Base-by-base conservation (phyloP, 2,113 vertebrate genomes). In the Planiliza haematocheilus region DNA sequence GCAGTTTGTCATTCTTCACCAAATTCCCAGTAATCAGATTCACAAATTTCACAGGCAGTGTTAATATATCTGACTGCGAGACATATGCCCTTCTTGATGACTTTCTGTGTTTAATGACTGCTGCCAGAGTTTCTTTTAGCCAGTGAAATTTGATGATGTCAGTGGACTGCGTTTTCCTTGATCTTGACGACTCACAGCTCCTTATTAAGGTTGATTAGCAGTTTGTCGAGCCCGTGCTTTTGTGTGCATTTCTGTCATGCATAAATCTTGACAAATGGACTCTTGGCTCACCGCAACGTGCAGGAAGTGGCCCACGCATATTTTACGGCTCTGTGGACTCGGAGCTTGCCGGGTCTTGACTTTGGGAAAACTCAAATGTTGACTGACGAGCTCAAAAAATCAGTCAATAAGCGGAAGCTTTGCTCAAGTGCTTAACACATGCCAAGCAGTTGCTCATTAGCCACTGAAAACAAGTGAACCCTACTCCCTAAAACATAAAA, bases 161-260 rank as follows among this genome's bases (percentile, higher is more conserved):
- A 49, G 77, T 62, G 68, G 61, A 61, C 56, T 70, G 12, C n/a
- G 36, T 76, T 82, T 83, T 82, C 69, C 56, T 70, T 79, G 70
- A 81, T 79, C 83, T 82, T 76, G 73, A 84, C 39, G 17, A 81
- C 45, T 81, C 79, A 83, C 81, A 86, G 84, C 68, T 74, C 43
- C 76, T 51, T 70, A 83, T 83, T 72, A 86, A 20, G 67, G 73
- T 18, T 81, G 88, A 89, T 86, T 81, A 86, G 79, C 70, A 72
- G 70, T 89, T 84, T 56, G 63, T 82, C 42, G 63, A 82, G 82
- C 77, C 74, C 4, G 1, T 85, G 82, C 82, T 79, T 85, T 79
- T 85, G 77, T 83, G 65, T 82, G 83, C 81, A 76, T 67, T 86
- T 87, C 78, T 87, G 85, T 79, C 79, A 74, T 16, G 41, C 77